phyloP scores from a whole-genome alignment of 2,113 vertebrate species.

The Anseranas semipalmata region DNA sequence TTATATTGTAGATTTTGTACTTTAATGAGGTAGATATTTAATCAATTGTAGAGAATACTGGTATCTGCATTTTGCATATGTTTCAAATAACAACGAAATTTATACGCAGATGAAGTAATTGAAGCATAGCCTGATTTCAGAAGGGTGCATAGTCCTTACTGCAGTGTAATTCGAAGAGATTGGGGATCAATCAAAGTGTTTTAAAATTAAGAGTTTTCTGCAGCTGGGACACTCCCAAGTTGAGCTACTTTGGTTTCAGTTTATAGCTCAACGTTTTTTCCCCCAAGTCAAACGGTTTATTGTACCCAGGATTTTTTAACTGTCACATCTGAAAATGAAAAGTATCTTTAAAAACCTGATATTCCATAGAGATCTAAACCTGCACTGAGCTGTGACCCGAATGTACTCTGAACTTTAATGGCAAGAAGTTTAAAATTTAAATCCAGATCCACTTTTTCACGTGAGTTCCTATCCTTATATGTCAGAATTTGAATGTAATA shows the following conservation, averaged over 20 bases:
- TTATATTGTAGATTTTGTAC: conserved; percentile 49
- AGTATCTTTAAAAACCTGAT: conserved; percentile 57
- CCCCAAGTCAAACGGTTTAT: conserved; percentile 56
- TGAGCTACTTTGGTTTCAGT: conserved; percentile 68
- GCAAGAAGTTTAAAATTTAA: conserved; percentile 34
- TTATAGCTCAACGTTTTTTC: conserved; percentile 56
- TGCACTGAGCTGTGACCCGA: conserved; percentile 32
- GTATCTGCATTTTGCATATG: conserved; percentile 75
- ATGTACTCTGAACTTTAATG: conserved; percentile 30
- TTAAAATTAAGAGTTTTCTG: conserved; percentile 72
- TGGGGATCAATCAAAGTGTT: conserved; percentile 74
- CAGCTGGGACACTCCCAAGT: conserved; percentile 73
- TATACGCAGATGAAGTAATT: conserved; percentile 78
- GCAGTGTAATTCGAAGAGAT: conserved; percentile 70
- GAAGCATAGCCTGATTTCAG: conserved; percentile 69
- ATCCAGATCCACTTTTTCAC: conserved; percentile 39
- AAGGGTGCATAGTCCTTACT: conserved; percentile 56
- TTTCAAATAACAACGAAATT: conserved; percentile 80
- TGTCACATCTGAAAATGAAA: conserved; percentile 63
- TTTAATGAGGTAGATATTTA: conserved; percentile 78
- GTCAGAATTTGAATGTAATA: conserved; percentile 45
- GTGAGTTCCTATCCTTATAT: conserved; percentile 48
- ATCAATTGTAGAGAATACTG: conserved; percentile 72
- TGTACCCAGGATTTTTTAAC: conserved; percentile 56
- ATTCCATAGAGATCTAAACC: conserved; percentile 59